Evolutionary conservation across 1,140 invertebrate species (phyloP), one percentile per base, ranked within the genome.

Genomic region (Drosophila lacteicornis): DNA sequence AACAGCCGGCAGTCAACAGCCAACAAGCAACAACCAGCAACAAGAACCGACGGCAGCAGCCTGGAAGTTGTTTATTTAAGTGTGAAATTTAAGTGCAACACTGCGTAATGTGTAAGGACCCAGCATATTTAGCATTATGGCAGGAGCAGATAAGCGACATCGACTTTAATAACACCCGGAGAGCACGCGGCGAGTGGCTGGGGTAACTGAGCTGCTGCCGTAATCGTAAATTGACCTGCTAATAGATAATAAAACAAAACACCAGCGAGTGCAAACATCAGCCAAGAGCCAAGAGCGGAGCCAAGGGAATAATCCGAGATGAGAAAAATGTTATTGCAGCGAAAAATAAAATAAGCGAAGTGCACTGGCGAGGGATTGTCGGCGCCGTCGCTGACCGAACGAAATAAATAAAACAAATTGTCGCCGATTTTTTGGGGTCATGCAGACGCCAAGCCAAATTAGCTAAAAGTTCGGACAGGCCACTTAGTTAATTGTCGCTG

Each of bases 51-150:
- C 65, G 50, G 57, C 79, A 85, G 33, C 59, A 57, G 71, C 76
- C 69, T 80, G 69, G 70, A 85, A 81, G 81, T 88, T 88, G 85
- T 88, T 88, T 90, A 88, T 90, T 90, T 85, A 85, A 90, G 85
- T 84, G 85, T 81, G 85, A 88, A 88, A 82, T 85, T 90, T 75
- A 80, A 88, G 78, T 84, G 80, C 74, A 88, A 69, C 69, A 59
- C 81, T 79, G 73, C 80, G 68, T 88, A 83, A 69, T 84, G 73
- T 83, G 69, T 71, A 71, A 61, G 61, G 46, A 71, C 50, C 61
- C 56, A 79, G 77, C 67, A 74, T 80, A 80, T 80, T 80, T 80
- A 80, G 77, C 76, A 80, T 80, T 80, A 80, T 79, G 69, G 68
- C 68, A 53, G 69, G 7, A 22, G 50, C 57, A 79, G 76, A 83